Conservation (phyloP, 1,140 invertebrate species). For the Oryctes rhinoceros region DNA sequence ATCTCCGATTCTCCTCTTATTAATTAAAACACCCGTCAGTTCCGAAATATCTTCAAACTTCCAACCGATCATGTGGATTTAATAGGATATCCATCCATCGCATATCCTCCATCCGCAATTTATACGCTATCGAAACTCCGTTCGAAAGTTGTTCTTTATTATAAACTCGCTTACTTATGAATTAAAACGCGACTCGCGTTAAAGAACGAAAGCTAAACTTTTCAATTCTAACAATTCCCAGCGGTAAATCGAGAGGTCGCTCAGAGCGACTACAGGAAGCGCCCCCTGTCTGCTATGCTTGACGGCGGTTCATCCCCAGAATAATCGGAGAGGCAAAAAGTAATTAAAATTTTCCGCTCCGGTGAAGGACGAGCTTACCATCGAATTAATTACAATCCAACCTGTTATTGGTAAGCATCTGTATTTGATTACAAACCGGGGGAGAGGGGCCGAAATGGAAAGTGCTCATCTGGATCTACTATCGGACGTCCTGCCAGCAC, state of each 20-base stretch:
- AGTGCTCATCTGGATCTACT: not conserved
- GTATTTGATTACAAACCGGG: not conserved
- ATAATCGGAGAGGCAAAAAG: not conserved
- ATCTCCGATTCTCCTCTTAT: not conserved
- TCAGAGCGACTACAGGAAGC: not conserved
- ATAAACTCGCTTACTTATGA: not conserved
- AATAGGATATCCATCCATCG: too few species aligned
- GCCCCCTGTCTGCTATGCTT: not conserved
- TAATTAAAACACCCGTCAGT: constrained; percentile 8
- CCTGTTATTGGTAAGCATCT: constrained; percentile 21
- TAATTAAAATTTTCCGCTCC: constrained; percentile 19
- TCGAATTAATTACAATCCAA: constrained; percentile 11
- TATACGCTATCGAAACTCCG: not conserved
- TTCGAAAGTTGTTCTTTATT: not conserved
- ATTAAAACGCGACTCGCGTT: not conserved
- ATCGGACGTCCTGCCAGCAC: too few species aligned
- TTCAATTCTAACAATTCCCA: constrained; percentile 3
- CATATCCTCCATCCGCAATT: not conserved
- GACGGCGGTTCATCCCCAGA: not conserved
- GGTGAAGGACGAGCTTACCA: constrained; percentile 12
- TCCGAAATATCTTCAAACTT: not conserved
- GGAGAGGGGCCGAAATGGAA: not conserved
- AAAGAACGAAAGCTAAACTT: not conserved
- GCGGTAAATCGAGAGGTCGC: not conserved
- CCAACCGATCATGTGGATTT: not conserved